Evolutionary conservation across 64 coral and sea anemone species (phyloP), one percentile per base, ranked within the genome.

Genomic region (Cladopsammia gracilis): DNA sequence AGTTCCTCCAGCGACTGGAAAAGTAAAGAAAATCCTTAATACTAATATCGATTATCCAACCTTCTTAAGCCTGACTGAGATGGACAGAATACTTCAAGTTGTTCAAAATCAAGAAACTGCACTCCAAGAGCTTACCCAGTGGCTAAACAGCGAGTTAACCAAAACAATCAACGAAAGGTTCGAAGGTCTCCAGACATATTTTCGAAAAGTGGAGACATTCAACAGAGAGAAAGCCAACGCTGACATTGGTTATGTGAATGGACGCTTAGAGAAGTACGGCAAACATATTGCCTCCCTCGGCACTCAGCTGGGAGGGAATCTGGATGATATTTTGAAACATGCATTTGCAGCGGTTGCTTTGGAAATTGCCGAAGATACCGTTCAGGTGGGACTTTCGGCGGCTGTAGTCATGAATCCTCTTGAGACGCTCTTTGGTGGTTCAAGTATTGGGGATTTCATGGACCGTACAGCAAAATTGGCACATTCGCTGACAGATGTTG

Each of bases 21-120:
- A 68, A 24, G 48, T 68, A 10, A 70, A 48, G 20, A 70, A 70
- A 67, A 25, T 86, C 5, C 83, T 86, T 3, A 86, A 86, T 52
- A 86, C 83, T 10, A 70, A 71, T 5, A 86, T 86, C 10, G 83
- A 86, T 25, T 86, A 86, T 54, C 83, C 64, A 24, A 7, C 34
- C 16, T 86, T 86, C 22, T 25, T 71, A 12, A 51, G 48, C 3
- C 19, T 66, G 9, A 86, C 64, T 49, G 83, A 86, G 47, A 86
- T 86, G 83, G 22, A 70, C 23, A 70, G 48, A 70, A 86, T 86
- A 3, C 83, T 86, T 13, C 6, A 45, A 10, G 48, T 53, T 25
- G 64, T 86, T 22, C 34, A 86, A 26, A 86, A 86, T 68, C 83
- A 86, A 53, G 46, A 70, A 20, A 86, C 64, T 3, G 83, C 83